Base-by-base conservation (phyloP, 1,140 invertebrate species). In the Zaprionus taronus region DNA sequence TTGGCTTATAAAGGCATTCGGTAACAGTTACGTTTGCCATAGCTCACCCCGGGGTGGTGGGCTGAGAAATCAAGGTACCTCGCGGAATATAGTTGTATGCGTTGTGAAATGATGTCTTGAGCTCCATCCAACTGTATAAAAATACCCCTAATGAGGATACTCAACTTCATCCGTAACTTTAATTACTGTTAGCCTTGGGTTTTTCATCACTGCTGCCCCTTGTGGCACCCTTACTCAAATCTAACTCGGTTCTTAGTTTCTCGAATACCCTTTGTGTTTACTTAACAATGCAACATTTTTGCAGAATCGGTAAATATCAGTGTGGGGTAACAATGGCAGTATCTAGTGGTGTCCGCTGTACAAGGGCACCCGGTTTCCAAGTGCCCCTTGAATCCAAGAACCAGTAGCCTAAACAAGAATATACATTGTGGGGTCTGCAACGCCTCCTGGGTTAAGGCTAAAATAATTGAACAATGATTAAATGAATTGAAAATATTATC, bases 41-140 rank as follows among this genome's bases (percentile, higher is more conserved):
- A 53, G 62, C 41, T 62, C 67, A 70, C 67, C 67, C 66, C 58
- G 17, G 6, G 14, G 14, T 15, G 5, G 38, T n/a, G n/a, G 41
- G 31, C 51, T 38, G 53, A 17, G 41, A 51, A 51, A 51, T 51
- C 47, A 51, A 51, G 47, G 47, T 49, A 49, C 6, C n/a, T 24
- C 14, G 9, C 22, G 20, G 4, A 12, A 51, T 51, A 14, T n/a
- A 49, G 47, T 51, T 22, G 20, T 49, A 12, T 41, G 38, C 9
- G 15, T 41, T 41, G 31, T 41, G 38, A n/a, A 12, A 3, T 2
- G 12, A 51, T 22, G 20, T 14, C 47, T 51, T 51, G 20, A 51
- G 47, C 20, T 20, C 20, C 47, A 47, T 24, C 47, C 20, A 51
- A 17, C 11, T 51, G n/a, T 47, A 47, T 14, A 12, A 12, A 51